Base-by-base conservation (phyloP, 2,888 invertebrate genomes). In the Drosophila formosana region DNA sequence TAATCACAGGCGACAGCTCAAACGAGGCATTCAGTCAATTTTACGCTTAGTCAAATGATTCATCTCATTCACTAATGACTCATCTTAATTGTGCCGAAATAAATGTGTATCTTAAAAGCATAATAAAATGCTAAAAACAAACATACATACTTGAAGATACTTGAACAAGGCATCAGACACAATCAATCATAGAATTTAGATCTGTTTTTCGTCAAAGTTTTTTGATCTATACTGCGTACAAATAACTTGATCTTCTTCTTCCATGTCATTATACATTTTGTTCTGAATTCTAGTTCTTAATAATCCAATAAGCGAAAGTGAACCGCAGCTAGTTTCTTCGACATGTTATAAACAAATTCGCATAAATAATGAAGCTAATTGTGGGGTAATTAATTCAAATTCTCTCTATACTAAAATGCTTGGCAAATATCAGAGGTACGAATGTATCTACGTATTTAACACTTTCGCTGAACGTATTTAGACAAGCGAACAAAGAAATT, bases 21-120 rank as follows among this genome's bases (percentile, higher is more conserved):
- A 79, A 67, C 69, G 66, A 76, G 26, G 73, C 80, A 53, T 75
- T 51, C 45, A 39, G 41, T 13, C 53, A 69, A 82, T 85, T 80
- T 85, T 30, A 52, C 55, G 86, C 73, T 51, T 39, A 65, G 56
- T 66, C 57, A 28, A 50, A 46, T 32, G 28, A 39, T n/a, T 46
- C 51, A 65, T 37, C 9, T 25, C 50, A 37, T 45, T 28, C 45
- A 45, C 58, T 37, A 51, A 51, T 60, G 65, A 61, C 34, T 71
- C 45, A 71, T 65, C 41, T 25, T 18, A 57, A 61, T 57, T 57
- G 43, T 39, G 25, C 28, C 6, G 4, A 32, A 52, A 56, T 18
- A 32, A 49, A 56, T 50, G 30, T 50, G 34, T 18, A 41, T 50
- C 34, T 57, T 43, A 28, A 57, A 32, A 57, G 55, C 55, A 55